Base-by-base conservation (phyloP, 2,797 vertebrate genomes). In the Myoxocephalus aenaeus region DNA sequence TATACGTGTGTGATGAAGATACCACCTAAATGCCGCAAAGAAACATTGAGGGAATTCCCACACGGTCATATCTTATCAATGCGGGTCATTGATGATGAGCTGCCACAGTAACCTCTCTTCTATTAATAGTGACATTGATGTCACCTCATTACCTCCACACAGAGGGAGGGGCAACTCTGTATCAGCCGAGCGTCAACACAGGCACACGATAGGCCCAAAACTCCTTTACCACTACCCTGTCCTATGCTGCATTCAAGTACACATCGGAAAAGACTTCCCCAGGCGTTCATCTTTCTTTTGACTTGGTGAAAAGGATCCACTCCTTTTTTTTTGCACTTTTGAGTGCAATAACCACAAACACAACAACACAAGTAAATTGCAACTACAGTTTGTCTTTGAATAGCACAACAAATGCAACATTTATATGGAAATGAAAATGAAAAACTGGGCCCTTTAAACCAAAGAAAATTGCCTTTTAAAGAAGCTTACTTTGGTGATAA, bases 181-280 rank as follows among this genome's bases (percentile, higher is more conserved):
- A 90, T 93, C 86, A 18, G 88, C 88, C 44, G 84, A 94, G 36
- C 3, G 38, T 63, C 17, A 66, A 27, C 15, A 36, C 51, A 27
- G 48, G 13, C 75, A 63, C 54, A 20, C 38, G 64, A 94, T 93
- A 85, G 91, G 91, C 51, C 70, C 58, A 10, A 57, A 34, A 51
- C 58, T 73, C 53, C 51, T 17, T 67, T 70, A 71, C 78, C 74
- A 50, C 74, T 58, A 74, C 67, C 63, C 27, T 38, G 40, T 54
- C 3, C 1, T 2, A 50, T 68, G 91, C 13, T 84, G 78, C 87
- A 3, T 93, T 92, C 67, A 82, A 0, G 1, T 2, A 9, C 29
- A 27, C 1, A 34, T 74, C 42, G 78, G 53, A 9, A 57, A 17
- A 34, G 0, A 34, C 34, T 58, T 27, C 14, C 14, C 4, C 53